A percentile compares a stretch with the other conserved stretches of the same genome.
Evolutionary conservation across 2,113 vertebrate genomes (phyloP).

Genomic region (Peromyscus maniculatus): DNA sequence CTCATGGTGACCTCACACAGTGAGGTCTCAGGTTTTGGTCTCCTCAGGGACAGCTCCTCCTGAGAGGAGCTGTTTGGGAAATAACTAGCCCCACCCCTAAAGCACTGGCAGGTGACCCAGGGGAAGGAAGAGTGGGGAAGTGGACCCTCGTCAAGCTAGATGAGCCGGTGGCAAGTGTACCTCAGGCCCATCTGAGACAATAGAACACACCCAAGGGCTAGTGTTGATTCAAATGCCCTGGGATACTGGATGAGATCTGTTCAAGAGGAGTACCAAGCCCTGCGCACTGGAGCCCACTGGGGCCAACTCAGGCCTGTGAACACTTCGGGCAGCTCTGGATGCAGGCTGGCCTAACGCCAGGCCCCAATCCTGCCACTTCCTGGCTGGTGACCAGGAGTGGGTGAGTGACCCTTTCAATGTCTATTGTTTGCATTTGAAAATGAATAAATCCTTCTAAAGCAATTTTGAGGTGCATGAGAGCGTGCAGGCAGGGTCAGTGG

Average conservation of each 20-base stretch:
- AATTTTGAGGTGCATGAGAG: background rate
- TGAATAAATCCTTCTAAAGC: background rate
- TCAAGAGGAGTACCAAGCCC: background rate
- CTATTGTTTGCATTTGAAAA: background rate
- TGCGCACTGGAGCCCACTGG: background rate
- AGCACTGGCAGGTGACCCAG: no score
- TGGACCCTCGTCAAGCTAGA: no score
- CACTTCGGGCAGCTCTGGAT: background rate
- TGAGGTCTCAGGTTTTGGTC: no score
- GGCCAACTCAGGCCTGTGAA: no score
- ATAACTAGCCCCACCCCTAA: no score
- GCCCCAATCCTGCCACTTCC: background rate
- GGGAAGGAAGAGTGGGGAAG: no score
- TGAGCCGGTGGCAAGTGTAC: no score
- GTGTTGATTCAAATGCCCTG: background rate
- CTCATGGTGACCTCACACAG: no score
- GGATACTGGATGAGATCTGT: background rate
- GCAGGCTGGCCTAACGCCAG: fast-evolving
- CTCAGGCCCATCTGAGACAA: no score
- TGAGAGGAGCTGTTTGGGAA: no score
- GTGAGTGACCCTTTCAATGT: background rate
- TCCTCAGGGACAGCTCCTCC: no score
- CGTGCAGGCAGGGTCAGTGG: no score
- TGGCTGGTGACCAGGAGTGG: background rate
- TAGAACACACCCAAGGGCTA: background rate